phyloP scores from a whole-genome alignment of 2,888 invertebrate species.

The Oligia latruncula region DNA sequence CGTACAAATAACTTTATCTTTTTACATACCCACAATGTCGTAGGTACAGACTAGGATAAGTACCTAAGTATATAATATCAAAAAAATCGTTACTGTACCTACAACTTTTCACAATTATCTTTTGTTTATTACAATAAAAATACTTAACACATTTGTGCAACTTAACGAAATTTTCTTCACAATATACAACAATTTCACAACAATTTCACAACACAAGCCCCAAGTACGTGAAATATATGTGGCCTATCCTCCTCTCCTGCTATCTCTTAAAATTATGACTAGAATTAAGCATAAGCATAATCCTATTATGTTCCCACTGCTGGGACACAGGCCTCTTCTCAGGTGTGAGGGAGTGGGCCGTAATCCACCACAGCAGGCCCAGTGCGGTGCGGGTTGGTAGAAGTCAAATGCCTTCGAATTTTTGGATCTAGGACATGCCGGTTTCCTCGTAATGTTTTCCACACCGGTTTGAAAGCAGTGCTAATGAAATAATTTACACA shows the following conservation, averaged over 20 bases:
- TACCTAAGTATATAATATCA: neutral
- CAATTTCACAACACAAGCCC: neutral
- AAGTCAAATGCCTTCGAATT: too few species aligned
- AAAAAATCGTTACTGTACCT: neutral
- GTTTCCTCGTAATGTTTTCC: neutral
- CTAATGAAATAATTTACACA: neutral
- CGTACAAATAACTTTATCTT: neutral
- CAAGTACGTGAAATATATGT: neutral
- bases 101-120: neutral
- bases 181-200: neutral
- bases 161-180: neutral
- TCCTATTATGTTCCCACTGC: too few species aligned
- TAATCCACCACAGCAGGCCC: too few species aligned
- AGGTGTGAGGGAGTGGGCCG: too few species aligned
- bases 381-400: too few species aligned
- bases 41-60: neutral
- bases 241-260: neutral
- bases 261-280: conserved; percentile 8
- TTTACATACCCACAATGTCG: neutral
- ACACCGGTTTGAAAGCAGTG: neutral
- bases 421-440: neutral
- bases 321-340: neutral
- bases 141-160: neutral
- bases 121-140: neutral
- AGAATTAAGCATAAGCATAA: too few species aligned